These are phyloP conservation scores for Apamea anceps DNA, from an alignment of 2,888 invertebrate genomes.

Conservation along the genomic window DNA sequence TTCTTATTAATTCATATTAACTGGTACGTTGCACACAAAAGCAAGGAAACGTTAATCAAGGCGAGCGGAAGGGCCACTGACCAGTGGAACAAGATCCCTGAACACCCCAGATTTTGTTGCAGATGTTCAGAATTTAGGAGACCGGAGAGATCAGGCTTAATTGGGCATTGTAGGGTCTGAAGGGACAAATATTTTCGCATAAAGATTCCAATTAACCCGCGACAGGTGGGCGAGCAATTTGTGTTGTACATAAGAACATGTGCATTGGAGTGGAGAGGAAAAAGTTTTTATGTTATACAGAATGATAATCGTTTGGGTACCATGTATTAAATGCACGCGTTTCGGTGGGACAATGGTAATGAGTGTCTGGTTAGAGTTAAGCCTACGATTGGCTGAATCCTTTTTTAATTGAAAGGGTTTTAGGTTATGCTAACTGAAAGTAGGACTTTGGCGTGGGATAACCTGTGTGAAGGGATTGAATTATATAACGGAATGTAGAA, in stretches of 20 bases:
- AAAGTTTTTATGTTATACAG: slow-evolving; percentile 72
- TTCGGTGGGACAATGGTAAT: slow-evolving; percentile 36
- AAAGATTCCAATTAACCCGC: slow-evolving; percentile 86
- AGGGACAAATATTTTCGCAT: slow-evolving; percentile 81
- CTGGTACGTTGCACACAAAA: slow-evolving; percentile 75
- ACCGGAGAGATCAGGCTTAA: slow-evolving; percentile 67
- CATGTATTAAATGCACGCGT: slow-evolving; percentile 49
- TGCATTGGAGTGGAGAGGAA: slow-evolving; percentile 67
- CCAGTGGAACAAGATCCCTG: slow-evolving; percentile 71
- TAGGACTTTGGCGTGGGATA: not conserved
- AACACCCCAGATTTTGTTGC: slow-evolving; percentile 57
- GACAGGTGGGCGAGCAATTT: slow-evolving; percentile 79
- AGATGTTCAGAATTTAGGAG: slow-evolving; percentile 53
- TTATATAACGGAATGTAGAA: not conserved
- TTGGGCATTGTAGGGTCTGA: slow-evolving; percentile 70
- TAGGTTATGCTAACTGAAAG: not conserved
- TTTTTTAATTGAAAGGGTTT: slow-evolving; percentile 24
- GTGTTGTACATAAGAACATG: slow-evolving; percentile 75
- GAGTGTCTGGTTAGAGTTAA: slow-evolving; percentile 25
- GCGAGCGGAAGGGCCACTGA: slow-evolving; percentile 79
- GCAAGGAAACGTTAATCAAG: slow-evolving; percentile 81
- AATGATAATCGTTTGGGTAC: slow-evolving; percentile 67
- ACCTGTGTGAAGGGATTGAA: not conserved
- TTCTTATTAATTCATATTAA: slow-evolving; percentile 78
- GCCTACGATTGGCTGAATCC: slow-evolving; percentile 3